Base-by-base conservation (phyloP, 2,113 vertebrate genomes). In the Chlorodrepanis virens region DNA sequence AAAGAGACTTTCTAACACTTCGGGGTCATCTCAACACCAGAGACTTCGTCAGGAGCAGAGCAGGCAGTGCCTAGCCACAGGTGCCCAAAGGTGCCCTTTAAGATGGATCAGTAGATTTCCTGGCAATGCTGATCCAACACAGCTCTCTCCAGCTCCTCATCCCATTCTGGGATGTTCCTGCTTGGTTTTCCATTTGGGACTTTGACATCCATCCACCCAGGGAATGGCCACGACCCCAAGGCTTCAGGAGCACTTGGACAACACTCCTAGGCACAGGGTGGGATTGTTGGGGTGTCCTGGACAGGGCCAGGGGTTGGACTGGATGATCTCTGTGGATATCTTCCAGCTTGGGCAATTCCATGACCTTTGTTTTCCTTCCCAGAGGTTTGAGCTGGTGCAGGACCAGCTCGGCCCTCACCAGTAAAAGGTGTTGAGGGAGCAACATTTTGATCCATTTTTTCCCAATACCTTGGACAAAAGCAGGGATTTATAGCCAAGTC, bases 181-280 rank as follows among this genome's bases (percentile, higher is more conserved):
- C 18, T 23, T 28, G 14, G 6, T 67, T 80, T 86, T 45, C 45
- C 29, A 1, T 37, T 8, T 8, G 37, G 19, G 24, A 9, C 23
- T 45, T 54, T 1, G 50, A 6, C 9, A 9, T 14, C 24, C 13
- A 21, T 23, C 28, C 24, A 39, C 19, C 28, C 47, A 63, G 40
- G 74, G 47, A 45, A 53, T 25, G 23, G 47, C 2, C 28, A 45
- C 0, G 0, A 14, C 6, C n/a, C n/a, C 29, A 10, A 23, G 28
- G 64, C 27, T 70, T 6, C 29, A 29, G 49, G 19, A 70, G 29
- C 0, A 0, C 23, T n/a, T 28, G 47, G 39, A n/a, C 54, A 69
- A 7, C 2, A 1, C 8, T 52, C 22, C 21, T 21, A 65, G 59
- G 35, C 22, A 50, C 42, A 33, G 22, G 22, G 14, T 42, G 35